Base-by-base conservation (phyloP, 2,888 invertebrate genomes). In the Torymus tubicola region DNA sequence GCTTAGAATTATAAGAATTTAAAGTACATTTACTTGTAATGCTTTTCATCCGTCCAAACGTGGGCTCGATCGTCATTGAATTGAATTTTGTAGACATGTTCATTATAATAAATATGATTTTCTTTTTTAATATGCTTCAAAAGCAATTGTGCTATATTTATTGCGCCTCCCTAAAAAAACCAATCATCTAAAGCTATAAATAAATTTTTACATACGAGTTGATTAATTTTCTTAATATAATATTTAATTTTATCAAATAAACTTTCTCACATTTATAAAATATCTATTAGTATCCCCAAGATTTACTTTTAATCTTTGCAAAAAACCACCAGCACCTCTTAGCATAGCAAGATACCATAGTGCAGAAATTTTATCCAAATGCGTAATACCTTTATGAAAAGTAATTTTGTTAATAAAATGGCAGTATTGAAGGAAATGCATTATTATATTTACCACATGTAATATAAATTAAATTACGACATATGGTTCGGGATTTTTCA, bases 301-400 rank as follows among this genome's bases (percentile, higher is more conserved):
- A 10, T 82, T 75, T 12, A 84, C 61, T 65, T 82, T 86, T 3
- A 88, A 81, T 78, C 87, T 85, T 50, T 83, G 81, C 2, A 86
- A 75, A 42, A 88, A 79, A 11, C 88, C 88, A 3, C 85, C 86
- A 5, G 87, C 85, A 16, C 86, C 85, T 61, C 84, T 83, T 21
- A 87, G 63, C 83, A 87, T 83, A 8, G 82, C 72, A 4, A 89
- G 50, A 13, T 87, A 85, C 87, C 88, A 88, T 8, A 88, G 78
- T 5, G 86, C 84, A 1, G 88, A 89, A 31, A 87, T 73, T 16
- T 85, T 72, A 5, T 85, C 31, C 42, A 87, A 81, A 57, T 85
- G 73, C 31, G 82, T 79, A 12, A 84, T 74, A 2, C 84, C 86
- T 86, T 31, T 60, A 50, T 31, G 2, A 3, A 31, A 0, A 31